These are phyloP conservation scores for Microcebus ravelobensis DNA, from an alignment of 2,113 vertebrate genomes.

Conservation along the genomic window DNA sequence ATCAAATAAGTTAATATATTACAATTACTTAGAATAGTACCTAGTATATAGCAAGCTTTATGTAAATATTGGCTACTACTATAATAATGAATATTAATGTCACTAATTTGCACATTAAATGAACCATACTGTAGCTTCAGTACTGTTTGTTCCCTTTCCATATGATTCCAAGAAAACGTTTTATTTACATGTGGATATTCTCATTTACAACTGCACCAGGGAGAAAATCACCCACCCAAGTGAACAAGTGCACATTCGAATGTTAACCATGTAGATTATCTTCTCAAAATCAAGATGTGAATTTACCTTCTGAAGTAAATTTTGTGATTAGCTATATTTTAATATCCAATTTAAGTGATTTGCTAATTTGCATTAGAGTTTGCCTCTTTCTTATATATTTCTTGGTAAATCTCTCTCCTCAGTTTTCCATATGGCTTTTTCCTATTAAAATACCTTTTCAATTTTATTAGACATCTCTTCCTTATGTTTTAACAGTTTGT, in stretches of 20 bases:
- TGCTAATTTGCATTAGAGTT: not conserved
- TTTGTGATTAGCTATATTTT: not conserved
- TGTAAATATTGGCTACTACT: not conserved
- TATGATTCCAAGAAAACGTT: constrained; percentile 4
- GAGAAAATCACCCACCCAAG: not conserved
- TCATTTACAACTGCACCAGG: not conserved
- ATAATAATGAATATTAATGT: constrained; percentile 8
- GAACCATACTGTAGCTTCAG: not conserved
- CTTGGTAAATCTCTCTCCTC: not conserved
- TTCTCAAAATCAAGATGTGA: not conserved
- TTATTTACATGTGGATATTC: constrained; percentile 1
- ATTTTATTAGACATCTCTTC: constrained; percentile 6
- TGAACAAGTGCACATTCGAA: not conserved
- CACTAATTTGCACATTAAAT: not conserved
- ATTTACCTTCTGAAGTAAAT: not conserved
- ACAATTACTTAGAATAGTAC: not conserved
- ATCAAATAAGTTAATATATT: not conserved
- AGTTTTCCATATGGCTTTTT: not conserved
- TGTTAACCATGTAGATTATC: not conserved
- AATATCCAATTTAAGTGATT: not conserved
- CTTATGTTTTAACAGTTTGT: not conserved
- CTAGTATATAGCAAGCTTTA: not conserved
- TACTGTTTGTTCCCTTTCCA: not conserved
- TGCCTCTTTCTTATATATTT: not conserved
- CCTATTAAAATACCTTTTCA: not conserved